These are phyloP conservation scores for Bruchidius siliquastri DNA, from an alignment of 2,888 invertebrate genomes.

Conservation along the genomic window DNA sequence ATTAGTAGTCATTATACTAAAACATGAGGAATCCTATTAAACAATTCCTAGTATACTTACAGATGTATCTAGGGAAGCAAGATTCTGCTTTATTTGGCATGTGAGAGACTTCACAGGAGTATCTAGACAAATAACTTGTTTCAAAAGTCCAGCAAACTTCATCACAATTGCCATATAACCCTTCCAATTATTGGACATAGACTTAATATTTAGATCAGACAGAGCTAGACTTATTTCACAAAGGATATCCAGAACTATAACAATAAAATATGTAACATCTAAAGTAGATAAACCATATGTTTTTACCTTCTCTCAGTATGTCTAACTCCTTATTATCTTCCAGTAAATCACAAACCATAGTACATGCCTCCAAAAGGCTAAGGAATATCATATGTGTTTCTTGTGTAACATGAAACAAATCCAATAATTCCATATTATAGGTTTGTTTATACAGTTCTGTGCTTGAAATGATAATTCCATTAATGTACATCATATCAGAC, in stretches of 20 bases:
- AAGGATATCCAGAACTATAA: conserved; percentile 49
- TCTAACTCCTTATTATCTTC: conserved; percentile 17
- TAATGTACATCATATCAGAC: no score
- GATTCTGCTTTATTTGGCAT: conserved; percentile 24
- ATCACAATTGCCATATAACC: conserved; percentile 49
- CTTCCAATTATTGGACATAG: conserved; percentile 56
- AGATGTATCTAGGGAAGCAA: conserved; percentile 17
- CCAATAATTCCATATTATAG: conserved; percentile 27
- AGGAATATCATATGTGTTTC: conserved; percentile 27
- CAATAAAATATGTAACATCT: not conserved
- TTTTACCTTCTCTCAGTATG: conserved; percentile 24
- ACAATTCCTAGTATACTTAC: conserved; percentile 15
- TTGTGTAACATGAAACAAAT: conserved; percentile 29
- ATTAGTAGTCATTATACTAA: not conserved
- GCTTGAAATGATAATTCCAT: conserved; percentile 15
- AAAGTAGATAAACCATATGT: not conserved
- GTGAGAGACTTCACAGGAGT: conserved; percentile 22
- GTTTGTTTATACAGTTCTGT: conserved; percentile 26
- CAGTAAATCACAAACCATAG: conserved; percentile 11
- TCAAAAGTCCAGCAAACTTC: conserved; percentile 45
- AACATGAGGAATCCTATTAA: not conserved
- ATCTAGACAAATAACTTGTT: conserved; percentile 37
- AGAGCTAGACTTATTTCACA: conserved; percentile 50
- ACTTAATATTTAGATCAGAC: conserved; percentile 51
- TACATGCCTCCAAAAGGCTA: conserved; percentile 22